Conservation (phyloP, 2,888 invertebrate genomes). For the Hemistola chrysoprasaria region DNA sequence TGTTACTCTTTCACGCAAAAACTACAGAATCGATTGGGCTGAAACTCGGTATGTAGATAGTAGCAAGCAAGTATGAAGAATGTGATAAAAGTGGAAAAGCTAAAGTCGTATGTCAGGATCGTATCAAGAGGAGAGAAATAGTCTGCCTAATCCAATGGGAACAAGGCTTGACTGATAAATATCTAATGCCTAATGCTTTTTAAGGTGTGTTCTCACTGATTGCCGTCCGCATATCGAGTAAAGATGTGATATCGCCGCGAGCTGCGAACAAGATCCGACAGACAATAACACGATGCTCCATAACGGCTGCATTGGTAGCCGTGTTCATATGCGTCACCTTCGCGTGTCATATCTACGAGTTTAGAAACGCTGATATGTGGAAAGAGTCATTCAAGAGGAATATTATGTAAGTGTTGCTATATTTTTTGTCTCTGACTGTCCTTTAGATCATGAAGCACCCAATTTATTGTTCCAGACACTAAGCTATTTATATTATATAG, state of each 20-base stretch:
- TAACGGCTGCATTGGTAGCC: constrained; percentile 89
- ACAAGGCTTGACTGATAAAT: no score
- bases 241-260: constrained; percentile 91
- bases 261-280: constrained; percentile 93
- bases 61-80: no score
- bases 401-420: constrained; percentile 87
- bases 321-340: constrained; percentile 91
- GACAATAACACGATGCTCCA: constrained; percentile 92
- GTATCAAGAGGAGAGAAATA: no score
- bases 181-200: constrained; percentile 34
- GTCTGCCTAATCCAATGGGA: no score
- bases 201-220: constrained; percentile 90
- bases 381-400: constrained; percentile 87
- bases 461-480: no score
- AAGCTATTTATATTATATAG: no score
- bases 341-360: constrained; percentile 92
- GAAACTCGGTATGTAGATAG: no score
- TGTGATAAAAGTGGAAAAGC: no score
- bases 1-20: no score
- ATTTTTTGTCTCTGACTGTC: not conserved
- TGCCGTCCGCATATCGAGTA: constrained; percentile 90
- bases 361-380: constrained; percentile 89
- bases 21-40: no score
- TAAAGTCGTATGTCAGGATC: no score
- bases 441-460: no score